Base-by-base conservation (phyloP, 2,113 vertebrate species). In the Thalassoma bifasciatum region DNA sequence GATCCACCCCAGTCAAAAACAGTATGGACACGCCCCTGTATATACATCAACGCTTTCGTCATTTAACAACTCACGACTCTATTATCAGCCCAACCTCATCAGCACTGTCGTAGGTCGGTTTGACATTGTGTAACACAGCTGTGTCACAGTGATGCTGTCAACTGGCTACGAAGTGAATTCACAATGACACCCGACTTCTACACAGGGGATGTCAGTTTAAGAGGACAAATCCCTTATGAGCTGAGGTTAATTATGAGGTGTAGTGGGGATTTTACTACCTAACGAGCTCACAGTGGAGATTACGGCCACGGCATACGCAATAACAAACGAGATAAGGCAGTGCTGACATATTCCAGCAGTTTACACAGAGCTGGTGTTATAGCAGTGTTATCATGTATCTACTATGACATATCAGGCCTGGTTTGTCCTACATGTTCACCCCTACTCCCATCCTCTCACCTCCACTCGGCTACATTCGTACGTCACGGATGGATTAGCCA, bases 401-500 rank as follows among this genome's bases (percentile, higher is more conserved):
- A 6, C 30, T 8, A 23, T 16, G 47, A 57, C 42, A 17, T 23
- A 38, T 24, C 65, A 40, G 70, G 66, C 51, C 61, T 34, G 9
- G 19, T 21, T 64, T 26, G 2, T 77, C 71, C 59, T 72, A 2
- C 22, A 56, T 21, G 46, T 78, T 63, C 49, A 67, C 23, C 61
- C 21, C 54, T 42, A 40, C 21, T 30, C 68, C 85, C 79, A 56
- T 77, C 83, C 51, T 50, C 62, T 79, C 75, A 23, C 63, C 81
- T 52, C 57, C 72, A n/a, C 79, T 64, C 66, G 26, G 68, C 46
- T 66, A 76, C 73, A 66, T 76, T 17, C 57, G 63, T 88, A 89
- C 90, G 90, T 85, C 88, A 91, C 72, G 42, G 53, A 4, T 72
- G 78, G 89, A 90, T 91, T 92, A 88, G 84, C 84, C 59, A 67